Evolutionary conservation across 2,888 invertebrate genomes (phyloP), one percentile per base, ranked within the genome.

Genomic region (Scaptomyza parva): DNA sequence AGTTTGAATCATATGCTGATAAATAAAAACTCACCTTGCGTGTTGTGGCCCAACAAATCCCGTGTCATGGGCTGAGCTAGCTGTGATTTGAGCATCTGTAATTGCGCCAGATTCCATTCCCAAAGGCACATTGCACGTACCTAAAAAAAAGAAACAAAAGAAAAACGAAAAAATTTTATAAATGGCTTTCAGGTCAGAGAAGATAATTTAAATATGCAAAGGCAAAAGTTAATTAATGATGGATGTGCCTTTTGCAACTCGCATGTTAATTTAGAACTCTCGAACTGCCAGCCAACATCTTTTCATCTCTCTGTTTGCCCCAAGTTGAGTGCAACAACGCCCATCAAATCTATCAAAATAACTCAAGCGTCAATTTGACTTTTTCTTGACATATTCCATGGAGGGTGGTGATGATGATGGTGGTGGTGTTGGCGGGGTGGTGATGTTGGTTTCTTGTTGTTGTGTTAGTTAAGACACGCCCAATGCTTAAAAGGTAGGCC

Each of bases 101-200:
- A 97, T 96, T 75, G 93, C 93, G 69, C 95, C 95, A 51, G 95
- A 95, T 92, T 96, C 95, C 96, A 97, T 96, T 77, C 97, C 97
- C 89, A 97, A 92, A 18, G 96, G 93, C 85, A 93, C 92, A 81
- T 93, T 93, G 92, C 96, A 96, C 91, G 94, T 93, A 88, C 94
- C 96, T 96, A 93, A 58, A 94, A 89, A 52, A 20, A 3, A 1
- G 4, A 22, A 5, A 20, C 3, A 12, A 61, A 51, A 47, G 30
- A 41, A 7, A 52, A 62, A 62, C 26, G 14, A 18, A 40, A 20
- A 20, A 53, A 14, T 52, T 44, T 60, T 57, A 14, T 39, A 39
- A 24, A 50, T 28, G 39, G 30, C 43, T 51, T 60, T 60, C 7
- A 12, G 30, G 44, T 24, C 43, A n/a, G 35, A 57, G 47, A 37